These are phyloP conservation scores for Zalophus californianus DNA, from an alignment of 2,797 vertebrate genomes.

Conservation along the genomic window DNA sequence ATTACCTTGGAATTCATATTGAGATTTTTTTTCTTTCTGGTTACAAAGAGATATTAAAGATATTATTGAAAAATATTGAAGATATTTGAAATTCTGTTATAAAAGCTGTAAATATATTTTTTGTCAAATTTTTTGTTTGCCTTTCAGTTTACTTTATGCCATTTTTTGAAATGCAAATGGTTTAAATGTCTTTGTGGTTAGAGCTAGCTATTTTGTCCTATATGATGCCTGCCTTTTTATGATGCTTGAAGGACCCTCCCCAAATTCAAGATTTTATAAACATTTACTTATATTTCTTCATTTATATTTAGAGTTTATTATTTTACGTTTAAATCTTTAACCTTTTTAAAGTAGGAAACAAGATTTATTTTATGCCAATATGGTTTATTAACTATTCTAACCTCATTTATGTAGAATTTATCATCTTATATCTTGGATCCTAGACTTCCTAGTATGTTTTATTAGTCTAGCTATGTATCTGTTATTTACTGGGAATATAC, in stretches of 20 bases:
- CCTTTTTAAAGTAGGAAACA: neutral
- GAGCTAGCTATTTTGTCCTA: neutral
- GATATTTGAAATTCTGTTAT: neutral
- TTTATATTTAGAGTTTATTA: neutral
- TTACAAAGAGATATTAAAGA: neutral
- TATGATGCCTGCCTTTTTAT: neutral
- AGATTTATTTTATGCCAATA: neutral
- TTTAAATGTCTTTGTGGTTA: neutral
- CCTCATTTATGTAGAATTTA: neutral
- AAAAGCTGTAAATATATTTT: neutral
- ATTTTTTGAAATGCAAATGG: neutral
- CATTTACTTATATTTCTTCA: neutral
- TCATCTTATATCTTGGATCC: neutral
- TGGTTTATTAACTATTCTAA: neutral
- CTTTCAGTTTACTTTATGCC: neutral
- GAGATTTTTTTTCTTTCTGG: neutral
- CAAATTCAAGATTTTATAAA: neutral
- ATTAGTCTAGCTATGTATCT: neutral
- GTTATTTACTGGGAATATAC: neutral
- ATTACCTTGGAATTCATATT: neutral
- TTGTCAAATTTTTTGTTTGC: neutral
- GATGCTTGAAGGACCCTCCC: neutral
- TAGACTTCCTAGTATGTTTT: neutral
- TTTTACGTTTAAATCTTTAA: neutral
- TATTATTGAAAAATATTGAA: neutral